These are phyloP conservation scores for Cepphus grylle DNA, from an alignment of 2,113 vertebrate genomes.

Conservation along the genomic window DNA sequence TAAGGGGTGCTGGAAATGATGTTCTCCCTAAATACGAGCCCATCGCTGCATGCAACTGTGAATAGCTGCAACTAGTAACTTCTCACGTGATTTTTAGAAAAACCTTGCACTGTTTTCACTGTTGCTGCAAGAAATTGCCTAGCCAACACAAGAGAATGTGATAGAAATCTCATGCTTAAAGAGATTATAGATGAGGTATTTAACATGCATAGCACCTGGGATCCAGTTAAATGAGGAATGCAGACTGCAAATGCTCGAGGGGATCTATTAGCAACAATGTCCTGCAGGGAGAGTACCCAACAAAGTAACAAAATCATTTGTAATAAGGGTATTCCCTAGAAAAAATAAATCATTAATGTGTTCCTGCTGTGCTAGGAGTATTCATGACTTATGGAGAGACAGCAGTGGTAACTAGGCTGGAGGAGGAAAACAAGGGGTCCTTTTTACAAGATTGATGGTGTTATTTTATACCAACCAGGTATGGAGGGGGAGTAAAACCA, in stretches of 20 bases:
- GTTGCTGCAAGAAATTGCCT: neutral
- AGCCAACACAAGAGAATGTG: neutral
- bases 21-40: neutral
- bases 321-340: constrained; percentile 15
- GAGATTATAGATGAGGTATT: constrained; percentile 51
- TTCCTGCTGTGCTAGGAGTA: constrained; percentile 22
- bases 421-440: constrained; percentile 8
- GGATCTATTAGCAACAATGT: constrained; percentile 46
- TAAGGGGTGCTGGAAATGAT: neutral
- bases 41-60: neutral
- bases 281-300: constrained; percentile 16
- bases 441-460: constrained; percentile 18
- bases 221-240: constrained; percentile 37
- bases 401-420: neutral
- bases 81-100: neutral
- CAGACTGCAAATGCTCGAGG: constrained; percentile 28
- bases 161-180: constrained; percentile 25
- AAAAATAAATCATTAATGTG: constrained; percentile 51
- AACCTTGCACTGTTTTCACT: neutral
- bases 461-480: constrained; percentile 35
- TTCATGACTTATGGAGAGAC: constrained; percentile 23
- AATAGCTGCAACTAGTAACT: neutral
- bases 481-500: constrained; percentile 1
- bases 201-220: constrained; percentile 18
- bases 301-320: constrained; percentile 40